Base-by-base conservation (phyloP, 2,888 invertebrate species). In the Automeris io region DNA sequence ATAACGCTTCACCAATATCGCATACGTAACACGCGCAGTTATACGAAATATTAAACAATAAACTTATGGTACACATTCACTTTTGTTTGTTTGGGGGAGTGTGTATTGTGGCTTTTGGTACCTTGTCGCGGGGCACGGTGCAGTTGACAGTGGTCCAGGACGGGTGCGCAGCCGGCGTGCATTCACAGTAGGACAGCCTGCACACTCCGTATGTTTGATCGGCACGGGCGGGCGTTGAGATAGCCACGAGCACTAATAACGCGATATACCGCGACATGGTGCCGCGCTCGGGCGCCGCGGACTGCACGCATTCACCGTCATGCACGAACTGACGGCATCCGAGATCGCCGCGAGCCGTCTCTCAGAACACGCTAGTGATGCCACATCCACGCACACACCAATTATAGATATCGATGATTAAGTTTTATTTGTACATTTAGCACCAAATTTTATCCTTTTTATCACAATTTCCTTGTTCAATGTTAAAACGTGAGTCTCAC, bases 71-170 rank as follows among this genome's bases (percentile, higher is more conserved):
- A 46, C 55, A 60, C 62, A 49, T 59, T 63, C 63, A 59, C 66
- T 59, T 61, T 61, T 65, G 57, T 63, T 57, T 57, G 54, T 53
- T 46, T 46, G 18, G 11, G 18, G 18, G 18, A 7, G 23, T 31
- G 41, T 29, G 83, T 88, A 49, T n/a, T n/a, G n/a, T n/a, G n/a
- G n/a, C n/a, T n/a, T n/a, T n/a, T n/a, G n/a, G n/a, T n/a, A 91
- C 92, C 90, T 91, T 88, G 61, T 87, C 76, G 40, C 70, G 69
- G 45, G 81, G 77, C 57, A 91, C 87, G 52, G 89, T 88, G 71
- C 92, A 92, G 76, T 91, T 91, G 60, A 92, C 86, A 53, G 78
- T 86, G 57, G 87, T 87, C 91, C 91, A 91, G 33, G 68, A 70
- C 32, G 89, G 88, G 51, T 88, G 88, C 18, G 83, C 81, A 36